Evolutionary conservation across 2,113 vertebrate genomes (phyloP).

Genomic region (Phodopus roborovskii): DNA sequence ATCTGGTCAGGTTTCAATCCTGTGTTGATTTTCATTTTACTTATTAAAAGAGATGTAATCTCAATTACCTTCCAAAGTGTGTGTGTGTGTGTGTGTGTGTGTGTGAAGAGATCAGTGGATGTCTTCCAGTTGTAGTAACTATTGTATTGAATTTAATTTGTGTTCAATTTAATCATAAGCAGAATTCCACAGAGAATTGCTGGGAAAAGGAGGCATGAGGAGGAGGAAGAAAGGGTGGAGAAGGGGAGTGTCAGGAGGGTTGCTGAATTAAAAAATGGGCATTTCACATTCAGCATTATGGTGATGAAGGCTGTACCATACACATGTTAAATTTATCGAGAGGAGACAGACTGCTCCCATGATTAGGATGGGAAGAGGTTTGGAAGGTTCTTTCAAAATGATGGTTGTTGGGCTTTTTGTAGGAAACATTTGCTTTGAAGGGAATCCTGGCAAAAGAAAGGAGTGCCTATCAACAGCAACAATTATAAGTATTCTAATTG

Average conservation of each 20-base stretch:
- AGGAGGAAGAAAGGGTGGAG: neutral
- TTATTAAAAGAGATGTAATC: slow-evolving; percentile 58
- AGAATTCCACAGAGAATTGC: slow-evolving; percentile 72
- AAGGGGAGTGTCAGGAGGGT: slow-evolving; percentile 11
- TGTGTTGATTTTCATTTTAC: slow-evolving; percentile 73
- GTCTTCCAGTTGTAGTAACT: slow-evolving; percentile 42
- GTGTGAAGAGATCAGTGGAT: slow-evolving; percentile 29
- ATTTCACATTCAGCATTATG: slow-evolving; percentile 66
- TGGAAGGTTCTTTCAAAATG: slow-evolving; percentile 81
- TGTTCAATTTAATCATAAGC: slow-evolving; percentile 74
- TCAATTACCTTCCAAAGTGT: slow-evolving; percentile 58
- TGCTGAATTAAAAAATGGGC: slow-evolving; percentile 66
- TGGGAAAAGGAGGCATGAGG: slow-evolving; percentile 58
- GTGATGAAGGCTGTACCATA: slow-evolving; percentile 68
- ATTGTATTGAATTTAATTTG: slow-evolving; percentile 57
- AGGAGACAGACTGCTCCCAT: slow-evolving; percentile 70
- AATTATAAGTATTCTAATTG: slow-evolving; percentile 87
- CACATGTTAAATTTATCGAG: slow-evolving; percentile 79
- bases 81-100: neutral
- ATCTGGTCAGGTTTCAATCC: slow-evolving; percentile 58
- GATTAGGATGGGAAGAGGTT: slow-evolving; percentile 69
- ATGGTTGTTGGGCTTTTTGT: slow-evolving; percentile 76
- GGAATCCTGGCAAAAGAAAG: slow-evolving; percentile 82
- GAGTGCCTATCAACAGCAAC: slow-evolving; percentile 83
- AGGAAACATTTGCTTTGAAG: slow-evolving; percentile 82